Conservation (phyloP, 2,797 vertebrate species). For the Thripadectes ignobilis region DNA sequence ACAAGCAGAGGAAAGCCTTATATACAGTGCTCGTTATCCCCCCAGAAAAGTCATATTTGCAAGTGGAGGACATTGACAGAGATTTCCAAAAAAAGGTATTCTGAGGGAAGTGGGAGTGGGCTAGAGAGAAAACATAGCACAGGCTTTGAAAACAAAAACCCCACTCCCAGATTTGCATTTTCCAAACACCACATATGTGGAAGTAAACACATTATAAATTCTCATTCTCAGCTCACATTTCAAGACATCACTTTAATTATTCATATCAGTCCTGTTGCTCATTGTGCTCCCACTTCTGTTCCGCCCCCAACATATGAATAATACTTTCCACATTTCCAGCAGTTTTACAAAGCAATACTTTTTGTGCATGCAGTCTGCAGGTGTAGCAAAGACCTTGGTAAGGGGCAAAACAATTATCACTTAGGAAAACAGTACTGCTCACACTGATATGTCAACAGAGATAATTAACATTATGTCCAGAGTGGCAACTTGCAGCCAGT, state of each 20-base stretch:
- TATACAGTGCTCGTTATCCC: conserved; percentile 79
- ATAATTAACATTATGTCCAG: background rate
- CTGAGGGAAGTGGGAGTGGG: background rate
- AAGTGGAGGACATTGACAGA: conserved; percentile 77
- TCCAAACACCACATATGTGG: conserved; percentile 45
- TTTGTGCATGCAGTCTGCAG: conserved; percentile 58
- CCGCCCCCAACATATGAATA: background rate
- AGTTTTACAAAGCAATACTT: background rate
- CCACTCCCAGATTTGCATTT: conserved; percentile 53
- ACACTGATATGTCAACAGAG: background rate
- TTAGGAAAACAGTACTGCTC: conserved; percentile 68
- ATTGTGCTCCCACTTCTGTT: background rate
- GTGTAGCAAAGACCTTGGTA: conserved; percentile 75
- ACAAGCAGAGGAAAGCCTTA: conserved; percentile 79
- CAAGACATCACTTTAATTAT: conserved; percentile 32
- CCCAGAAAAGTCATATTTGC: conserved; percentile 64
- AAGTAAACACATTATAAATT: conserved; percentile 70
- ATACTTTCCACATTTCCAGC: background rate
- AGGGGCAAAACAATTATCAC: conserved; percentile 64
- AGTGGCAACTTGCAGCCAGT: background rate
- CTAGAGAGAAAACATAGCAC: conserved; percentile 52
- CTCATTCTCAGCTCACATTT: conserved; percentile 44
- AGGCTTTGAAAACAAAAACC: conserved; percentile 74
- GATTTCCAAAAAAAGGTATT: conserved; percentile 32
- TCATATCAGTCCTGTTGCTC: background rate